Conservation (phyloP, 35 echinoderm and acorn worm species). For the Diadema setosum region DNA sequence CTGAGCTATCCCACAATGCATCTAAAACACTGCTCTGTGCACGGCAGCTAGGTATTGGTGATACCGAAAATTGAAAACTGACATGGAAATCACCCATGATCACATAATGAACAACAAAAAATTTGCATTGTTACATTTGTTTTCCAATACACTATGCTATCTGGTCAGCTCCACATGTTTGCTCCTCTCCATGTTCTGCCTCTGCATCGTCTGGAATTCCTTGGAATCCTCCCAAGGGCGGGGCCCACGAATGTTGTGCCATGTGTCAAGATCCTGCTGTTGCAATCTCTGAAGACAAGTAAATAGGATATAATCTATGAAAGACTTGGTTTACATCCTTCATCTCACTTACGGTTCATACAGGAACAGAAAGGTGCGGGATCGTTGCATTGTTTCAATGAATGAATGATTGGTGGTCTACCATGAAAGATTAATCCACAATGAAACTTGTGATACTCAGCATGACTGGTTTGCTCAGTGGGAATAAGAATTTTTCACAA, state of each 20-base stretch:
- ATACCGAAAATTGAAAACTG: too few relatives aligned
- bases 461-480: too few relatives aligned
- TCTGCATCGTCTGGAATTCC: constrained; percentile 78
- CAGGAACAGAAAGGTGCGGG: neutral
- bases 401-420: too few relatives aligned
- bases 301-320: neutral
- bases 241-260: constrained; percentile 92
- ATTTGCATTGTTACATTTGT: too few relatives aligned
- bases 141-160: neutral
- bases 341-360: neutral
- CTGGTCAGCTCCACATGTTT: neutral
- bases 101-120: too few relatives aligned
- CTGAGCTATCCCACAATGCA: too few relatives aligned
- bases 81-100: too few relatives aligned
- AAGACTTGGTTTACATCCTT: neutral
- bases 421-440: too few relatives aligned
- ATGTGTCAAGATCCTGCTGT: constrained; percentile 70
- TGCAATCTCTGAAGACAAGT: neutral
- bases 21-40: too few relatives aligned
- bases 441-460: too few relatives aligned
- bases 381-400: neutral
- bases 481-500: too few relatives aligned
- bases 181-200: constrained; percentile 25
- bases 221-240: constrained; percentile 98
- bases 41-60: too few relatives aligned